These are phyloP conservation scores for Camponotus pennsylvanicus DNA, from an alignment of 1,140 invertebrate genomes.

Conservation along the genomic window DNA sequence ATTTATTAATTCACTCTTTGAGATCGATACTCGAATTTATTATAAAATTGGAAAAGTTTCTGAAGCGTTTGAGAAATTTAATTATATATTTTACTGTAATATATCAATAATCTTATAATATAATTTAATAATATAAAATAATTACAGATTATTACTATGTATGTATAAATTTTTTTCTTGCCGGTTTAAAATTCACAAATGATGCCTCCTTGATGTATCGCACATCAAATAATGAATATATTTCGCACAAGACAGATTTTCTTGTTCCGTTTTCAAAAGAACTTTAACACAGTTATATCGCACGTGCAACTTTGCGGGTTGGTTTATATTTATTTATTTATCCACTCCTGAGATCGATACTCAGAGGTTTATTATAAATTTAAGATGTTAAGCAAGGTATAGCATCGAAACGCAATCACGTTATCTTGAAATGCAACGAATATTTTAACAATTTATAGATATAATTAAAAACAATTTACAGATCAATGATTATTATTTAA, in stretches of 20 bases:
- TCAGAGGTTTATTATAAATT: slow-evolving; percentile 11
- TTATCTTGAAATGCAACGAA: neutral
- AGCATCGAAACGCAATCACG: too few relatives aligned
- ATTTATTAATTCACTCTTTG: too few relatives aligned
- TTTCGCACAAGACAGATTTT: neutral
- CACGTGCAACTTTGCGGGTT: neutral
- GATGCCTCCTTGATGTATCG: neutral
- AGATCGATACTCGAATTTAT: neutral
- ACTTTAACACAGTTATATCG: neutral
- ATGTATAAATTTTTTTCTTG: neutral
- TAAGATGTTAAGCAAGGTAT: neutral
- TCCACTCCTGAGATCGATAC: slow-evolving; percentile 29
- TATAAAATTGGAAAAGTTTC: neutral
- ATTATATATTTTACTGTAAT: too few relatives aligned
- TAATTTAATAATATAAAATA: too few relatives aligned
- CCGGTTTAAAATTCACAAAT: neutral
- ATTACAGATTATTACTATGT: neutral
- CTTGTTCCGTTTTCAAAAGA: neutral
- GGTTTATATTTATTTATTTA: slow-evolving; percentile 27
- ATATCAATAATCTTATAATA: too few relatives aligned
- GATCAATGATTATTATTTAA: too few relatives aligned
- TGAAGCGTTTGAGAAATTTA: too few relatives aligned
- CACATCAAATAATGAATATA: neutral
- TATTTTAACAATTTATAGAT: too few relatives aligned
- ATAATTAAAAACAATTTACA: neutral